phyloP scores from a whole-genome alignment of 2,888 invertebrate species.

The Dioctria rufipes region DNA sequence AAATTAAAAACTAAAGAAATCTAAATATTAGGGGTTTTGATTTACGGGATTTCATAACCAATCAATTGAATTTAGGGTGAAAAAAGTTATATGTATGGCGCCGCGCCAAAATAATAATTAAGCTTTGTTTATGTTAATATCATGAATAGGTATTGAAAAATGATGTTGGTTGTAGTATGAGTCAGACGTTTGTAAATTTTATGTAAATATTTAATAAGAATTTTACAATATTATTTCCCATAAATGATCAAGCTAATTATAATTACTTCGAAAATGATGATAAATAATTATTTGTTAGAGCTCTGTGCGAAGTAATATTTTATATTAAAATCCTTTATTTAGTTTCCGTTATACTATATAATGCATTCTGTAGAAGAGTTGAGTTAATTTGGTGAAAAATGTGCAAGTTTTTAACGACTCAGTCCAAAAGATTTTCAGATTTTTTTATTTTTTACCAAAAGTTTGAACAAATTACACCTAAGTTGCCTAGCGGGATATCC shows the following conservation, averaged over 20 bases:
- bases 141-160: slow-evolving; percentile 33
- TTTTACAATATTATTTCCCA: slow-evolving; percentile 2
- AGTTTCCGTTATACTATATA: background rate
- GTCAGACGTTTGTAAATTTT: slow-evolving; percentile 33
- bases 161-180: slow-evolving; percentile 38
- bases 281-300: slow-evolving; percentile 32
- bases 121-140: slow-evolving; percentile 34
- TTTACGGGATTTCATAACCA: no score
- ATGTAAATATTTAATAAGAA: slow-evolving; percentile 20
- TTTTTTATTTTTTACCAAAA: no score
- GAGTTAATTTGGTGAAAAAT: background rate
- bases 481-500: no score
- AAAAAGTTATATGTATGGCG: background rate
- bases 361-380: background rate
- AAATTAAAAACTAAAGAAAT: no score
- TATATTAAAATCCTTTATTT: no score
- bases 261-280: slow-evolving; percentile 24
- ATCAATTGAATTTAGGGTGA: no score
- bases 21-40: no score
- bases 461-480: no score
- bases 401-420: background rate
- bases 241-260: slow-evolving; percentile 18
- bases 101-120: background rate
- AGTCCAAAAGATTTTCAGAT: no score
- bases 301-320: background rate